Evolutionary conservation across 2,888 invertebrate genomes (phyloP), one percentile per base, ranked within the genome.

Genomic region (Drosophila suboccidentalis): DNA sequence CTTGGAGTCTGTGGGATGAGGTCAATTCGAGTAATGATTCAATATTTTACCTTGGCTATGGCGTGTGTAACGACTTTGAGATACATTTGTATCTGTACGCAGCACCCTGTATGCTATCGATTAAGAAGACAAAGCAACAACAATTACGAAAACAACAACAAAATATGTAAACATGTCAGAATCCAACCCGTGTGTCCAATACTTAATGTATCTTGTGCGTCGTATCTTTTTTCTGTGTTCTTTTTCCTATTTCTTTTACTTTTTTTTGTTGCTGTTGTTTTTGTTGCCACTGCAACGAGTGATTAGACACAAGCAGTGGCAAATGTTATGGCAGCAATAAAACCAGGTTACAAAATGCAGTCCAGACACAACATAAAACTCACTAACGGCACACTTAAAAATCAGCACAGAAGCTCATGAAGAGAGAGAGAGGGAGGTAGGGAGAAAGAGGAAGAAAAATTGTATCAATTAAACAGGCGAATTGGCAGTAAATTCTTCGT

Each of bases 271-370:
- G 36, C n/a, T n/a, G 36, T 13, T 36, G 36, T 22, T 22, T n/a
- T 38, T 41, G 22, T 44, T 54, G 38, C 32, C 32, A 6, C 38
- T 62, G 69, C 71, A 69, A 64, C 44, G 39, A 55, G 78, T 70
- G 89, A 85, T 89, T 87, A 89, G 89, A 82, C 73, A 75, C 85
- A 80, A 46, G 67, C 77, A 46, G 68, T 64, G 57, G 69, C 80
- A 82, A 72, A 80, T 87, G 78, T 89, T 87, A 86, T 89, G 86
- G 82, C 82, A 78, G 80, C 75, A 55, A 89, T 87, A 85, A 83
- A 83, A 88, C 89, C 89, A 86, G 86, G 86, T 89, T 86, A 80
- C 89, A 87, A 89, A 89, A 82, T 70, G 89, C 89, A 82, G 71
- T 63, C 68, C 84, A 81, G 80, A 87, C 74, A 79, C 71, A 81